Conservation (phyloP, 2,888 invertebrate genomes). For the Callyntrura guangdongensis region DNA sequence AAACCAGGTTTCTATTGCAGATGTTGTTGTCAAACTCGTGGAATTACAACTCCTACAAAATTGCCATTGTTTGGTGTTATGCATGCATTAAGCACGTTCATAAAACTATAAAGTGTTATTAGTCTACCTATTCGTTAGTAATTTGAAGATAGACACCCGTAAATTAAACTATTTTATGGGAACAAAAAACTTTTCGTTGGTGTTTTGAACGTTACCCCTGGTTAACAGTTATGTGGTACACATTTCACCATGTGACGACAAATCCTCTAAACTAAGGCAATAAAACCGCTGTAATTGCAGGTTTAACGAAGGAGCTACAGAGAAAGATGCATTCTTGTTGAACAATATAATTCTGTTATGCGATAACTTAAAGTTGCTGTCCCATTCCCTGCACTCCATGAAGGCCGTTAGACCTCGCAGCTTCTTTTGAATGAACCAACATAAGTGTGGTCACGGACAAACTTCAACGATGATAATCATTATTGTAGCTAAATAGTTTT, state of each 20-base stretch:
- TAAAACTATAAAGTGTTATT: constrained; percentile 69
- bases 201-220: constrained; percentile 4
- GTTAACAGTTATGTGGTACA: constrained; percentile 46
- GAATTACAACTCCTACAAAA: constrained; percentile 21
- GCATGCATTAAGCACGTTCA: constrained; percentile 36
- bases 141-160: constrained; percentile 70
- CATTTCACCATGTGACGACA: constrained; percentile 35
- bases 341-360: too few relatives aligned
- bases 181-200: constrained; percentile 31
- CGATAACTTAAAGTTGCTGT: too few relatives aligned
- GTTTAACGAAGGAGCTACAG: too few relatives aligned
- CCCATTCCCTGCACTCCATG: too few relatives aligned
- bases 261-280: constrained; percentile 28
- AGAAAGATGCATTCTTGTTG: too few relatives aligned
- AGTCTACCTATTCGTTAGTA: constrained; percentile 76
- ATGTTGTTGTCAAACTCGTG: constrained; percentile 37
- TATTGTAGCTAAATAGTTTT: too few relatives aligned
- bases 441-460: too few relatives aligned
- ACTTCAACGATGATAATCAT: too few relatives aligned
- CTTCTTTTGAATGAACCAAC: too few relatives aligned
- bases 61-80: background rate
- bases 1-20: constrained; percentile 69
- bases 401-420: too few relatives aligned
- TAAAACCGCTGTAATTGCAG: too few relatives aligned
- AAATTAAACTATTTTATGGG: constrained; percentile 70